Base-by-base conservation (phyloP, 2,113 vertebrate species). In the Lepidothrix coronata region DNA sequence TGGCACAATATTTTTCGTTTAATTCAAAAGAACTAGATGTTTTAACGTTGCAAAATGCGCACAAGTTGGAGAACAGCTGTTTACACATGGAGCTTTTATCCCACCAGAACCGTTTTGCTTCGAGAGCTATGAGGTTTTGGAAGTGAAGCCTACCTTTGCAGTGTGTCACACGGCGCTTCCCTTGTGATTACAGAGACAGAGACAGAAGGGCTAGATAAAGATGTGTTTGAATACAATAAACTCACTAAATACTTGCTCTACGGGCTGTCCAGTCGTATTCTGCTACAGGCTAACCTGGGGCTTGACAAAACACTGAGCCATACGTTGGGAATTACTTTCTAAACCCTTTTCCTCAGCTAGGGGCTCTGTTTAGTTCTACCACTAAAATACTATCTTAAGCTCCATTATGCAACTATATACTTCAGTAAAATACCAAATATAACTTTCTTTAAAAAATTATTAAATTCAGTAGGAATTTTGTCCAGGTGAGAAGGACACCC, bases 101-200 rank as follows among this genome's bases (percentile, higher is more conserved):
- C 92, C 92, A 78, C 10, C 91, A 95, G 95, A 57, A 85, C 71
- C 84, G 65, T 91, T 85, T 80, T 92, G 97, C 97, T 94, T 97
- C 96, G 98, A 98, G 97, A 98, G 98, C 95, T 97, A 95, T 84
- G 93, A 96, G 97, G 97, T 95, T 95, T 96, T 84, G 87, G 96
- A 94, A 95, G 48, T 93, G 97, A 97, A 73, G 97, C 99, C 98
- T 99, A 99, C 99, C 99, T 99, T 99, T 99, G 98, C 99, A 99
- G 98, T 99, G 99, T 33, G 98, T 99, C 99, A 99, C 99, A 93
- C 99, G 99, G 94, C 99, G 99, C 97, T 98, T 99, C 98, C 99
- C 99, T 99, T 99, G 98, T 97, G 98, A 97, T 98, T 98, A 99
- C 98, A 99, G 98, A 99, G 98, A 99, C 98, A 99, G 98, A 98